Base-by-base conservation (phyloP, 2,113 vertebrate genomes). In the Hemiprocne comata region DNA sequence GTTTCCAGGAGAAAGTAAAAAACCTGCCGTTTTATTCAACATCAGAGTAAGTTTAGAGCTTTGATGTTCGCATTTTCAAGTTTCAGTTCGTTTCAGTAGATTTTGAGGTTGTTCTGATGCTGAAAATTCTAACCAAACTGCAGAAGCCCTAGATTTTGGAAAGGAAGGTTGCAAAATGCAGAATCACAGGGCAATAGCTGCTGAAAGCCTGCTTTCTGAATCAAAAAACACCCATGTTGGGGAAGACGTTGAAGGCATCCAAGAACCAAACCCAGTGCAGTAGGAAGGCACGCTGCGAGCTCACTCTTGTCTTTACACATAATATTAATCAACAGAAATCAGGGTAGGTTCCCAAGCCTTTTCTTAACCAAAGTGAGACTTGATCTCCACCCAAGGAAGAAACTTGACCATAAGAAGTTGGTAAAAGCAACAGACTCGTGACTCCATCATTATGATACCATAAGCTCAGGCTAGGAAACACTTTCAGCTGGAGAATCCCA, bases 261-360 rank as follows among this genome's bases (percentile, higher is more conserved):
- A 24, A 44, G 40, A 54, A 29, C 17, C 34, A 66, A 31, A 38
- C 5, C 11, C 54, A 16, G 33, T 10, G 38, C 38, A 7, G 36
- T 53, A 64, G n/a, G 3, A 29, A 54, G 21, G n/a, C 1, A 0
- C 1, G 1, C 17, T 11, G 34, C 23, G n/a, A 72, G 76, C 7
- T 50, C 19, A 4, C 46, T 26, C 46, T 13, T 18, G 33, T 60
- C 54, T 44, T 33, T 29, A 48, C 4, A 1, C 4, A 31, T 4
- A 31, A 28, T 23, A 46, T 50, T 50, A 62, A 72, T 5, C 29
- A 13, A 46, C 20, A 55, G 19, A n/a, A 82, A 51, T 13, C 17
- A 14, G 17, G 20, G 33, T 17, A 51, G 16, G 40, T 48, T 66
- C 29, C 53, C 23, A 42, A 44, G 14, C 5, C 18, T 19, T 34